These are phyloP conservation scores for Rhinichthys klamathensis DNA, from an alignment of 2,113 vertebrate species.

Conservation along the genomic window DNA sequence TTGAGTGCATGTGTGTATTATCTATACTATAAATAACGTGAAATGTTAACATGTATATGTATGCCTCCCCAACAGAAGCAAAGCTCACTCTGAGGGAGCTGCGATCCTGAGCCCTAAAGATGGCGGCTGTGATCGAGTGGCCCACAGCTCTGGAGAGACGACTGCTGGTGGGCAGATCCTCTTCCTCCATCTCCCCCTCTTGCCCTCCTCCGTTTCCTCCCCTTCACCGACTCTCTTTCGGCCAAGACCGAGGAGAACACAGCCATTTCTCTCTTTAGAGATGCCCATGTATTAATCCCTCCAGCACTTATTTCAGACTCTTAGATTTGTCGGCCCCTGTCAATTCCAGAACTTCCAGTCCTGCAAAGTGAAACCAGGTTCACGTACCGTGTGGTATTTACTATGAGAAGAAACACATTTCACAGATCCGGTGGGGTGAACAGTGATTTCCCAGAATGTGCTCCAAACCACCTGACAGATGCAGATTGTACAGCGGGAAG, in stretches of 20 bases:
- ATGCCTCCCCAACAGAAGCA: background rate
- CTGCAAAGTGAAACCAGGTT: constrained; percentile 3
- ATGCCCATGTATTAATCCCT: constrained; percentile 14
- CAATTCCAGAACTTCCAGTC: background rate
- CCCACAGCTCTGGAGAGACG: constrained; percentile 47
- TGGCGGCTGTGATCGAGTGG: background rate
- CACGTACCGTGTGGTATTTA: background rate
- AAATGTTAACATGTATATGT: background rate
- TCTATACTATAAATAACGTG: background rate
- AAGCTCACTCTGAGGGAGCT: constrained; percentile 1
- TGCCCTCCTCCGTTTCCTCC: background rate
- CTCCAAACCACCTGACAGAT: constrained; percentile 31
- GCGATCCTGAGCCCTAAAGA: constrained; percentile 53
- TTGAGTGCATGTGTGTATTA: background rate
- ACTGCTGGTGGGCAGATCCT: constrained; percentile 28
- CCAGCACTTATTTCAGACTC: constrained; percentile 45
- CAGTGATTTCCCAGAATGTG: background rate
- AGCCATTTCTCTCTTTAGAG: constrained; percentile 13
- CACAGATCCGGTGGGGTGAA: background rate
- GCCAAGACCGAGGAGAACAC: background rate
- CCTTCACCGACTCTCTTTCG: background rate
- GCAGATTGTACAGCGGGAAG: constrained; percentile 28
- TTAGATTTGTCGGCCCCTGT: background rate
- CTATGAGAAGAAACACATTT: constrained; percentile 19
- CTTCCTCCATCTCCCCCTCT: constrained; percentile 19